Base-by-base conservation (phyloP, 2,888 invertebrate species). In the Agonum fuliginosum region DNA sequence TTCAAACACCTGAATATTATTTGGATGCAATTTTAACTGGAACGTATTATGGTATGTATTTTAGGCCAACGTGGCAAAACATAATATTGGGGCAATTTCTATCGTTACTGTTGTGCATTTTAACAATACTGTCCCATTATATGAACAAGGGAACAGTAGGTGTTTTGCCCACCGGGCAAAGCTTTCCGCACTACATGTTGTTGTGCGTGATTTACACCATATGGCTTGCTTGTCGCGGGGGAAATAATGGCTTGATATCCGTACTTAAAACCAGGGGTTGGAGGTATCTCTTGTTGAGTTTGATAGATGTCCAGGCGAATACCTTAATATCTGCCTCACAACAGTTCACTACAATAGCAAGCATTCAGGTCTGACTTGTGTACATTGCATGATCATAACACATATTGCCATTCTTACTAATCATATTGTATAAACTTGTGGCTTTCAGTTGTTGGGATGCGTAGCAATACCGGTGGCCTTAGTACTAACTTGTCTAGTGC, bases 271-370 rank as follows among this genome's bases (percentile, higher is more conserved):
- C 90, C 83, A 90, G 93, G 85, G 94, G 92, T 84, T 95, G 94
- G 93, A 90, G 94, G 81, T 92, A 96, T 82, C 87, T 95, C 79
- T 86, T 95, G 80, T 89, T 96, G 10, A 94, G 95, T 27, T 86
- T 92, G 67, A 89, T 95, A 79, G 96, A 96, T 84, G 95, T 96
- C n/a, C 94, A 95, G 87, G 95, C 95, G 3, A 93, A 94, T 84
- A 96, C 93, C 86, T 87, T 96, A 79, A 89, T 96, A 79, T 94
- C 95, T 12, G 91, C 93, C 84, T 95, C 96, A 0, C 96, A 95
- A 87, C 91, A 91, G 82, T 93, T 90, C 84, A 93, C 93, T 6
- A 93, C 91, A 79, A 87, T 93, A 75, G 92, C 92, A 51, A 93
- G 92, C 83, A 91, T 93, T 80, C 93, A 93, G 90, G 93, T 93